Evolutionary conservation across 2,113 vertebrate species (phyloP).

Genomic region (Cochlearius cochlearius): DNA sequence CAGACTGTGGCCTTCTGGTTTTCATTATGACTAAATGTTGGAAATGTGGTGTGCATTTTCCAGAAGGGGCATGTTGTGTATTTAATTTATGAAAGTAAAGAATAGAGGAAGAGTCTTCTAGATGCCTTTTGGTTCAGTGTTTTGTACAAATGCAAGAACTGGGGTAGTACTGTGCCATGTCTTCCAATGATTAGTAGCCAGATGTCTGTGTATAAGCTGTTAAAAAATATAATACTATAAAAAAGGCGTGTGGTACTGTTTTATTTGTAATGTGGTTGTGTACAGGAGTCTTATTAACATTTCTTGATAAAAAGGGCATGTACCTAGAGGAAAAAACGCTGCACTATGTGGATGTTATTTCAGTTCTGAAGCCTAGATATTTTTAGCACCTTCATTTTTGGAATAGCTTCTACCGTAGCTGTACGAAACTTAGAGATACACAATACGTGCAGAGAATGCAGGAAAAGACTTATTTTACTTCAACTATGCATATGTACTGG

Average conservation of each 20-base stretch:
- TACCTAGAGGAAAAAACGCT: background rate
- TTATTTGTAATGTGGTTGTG: background rate
- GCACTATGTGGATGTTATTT: background rate
- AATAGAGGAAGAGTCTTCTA: background rate
- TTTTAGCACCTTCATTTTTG: slow-evolving; percentile 55
- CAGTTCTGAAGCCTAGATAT: background rate
- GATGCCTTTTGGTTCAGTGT: background rate
- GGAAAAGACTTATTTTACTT: slow-evolving; percentile 6
- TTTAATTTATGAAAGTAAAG: slow-evolving; percentile 31
- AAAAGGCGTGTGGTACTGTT: background rate
- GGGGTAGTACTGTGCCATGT: background rate
- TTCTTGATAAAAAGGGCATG: background rate
- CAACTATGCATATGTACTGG: background rate
- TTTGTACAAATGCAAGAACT: background rate
- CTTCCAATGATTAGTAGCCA: background rate
- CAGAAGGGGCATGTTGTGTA: slow-evolving; percentile 14
- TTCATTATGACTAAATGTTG: slow-evolving; percentile 47
- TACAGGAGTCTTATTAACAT: background rate
- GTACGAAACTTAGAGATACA: background rate
- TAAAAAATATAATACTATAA: background rate
- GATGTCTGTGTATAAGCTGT: background rate
- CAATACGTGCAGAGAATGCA: slow-evolving; percentile 47
- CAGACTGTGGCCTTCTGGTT: slow-evolving; percentile 57
- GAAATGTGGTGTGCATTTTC: slow-evolving; percentile 41
- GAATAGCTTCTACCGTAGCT: slow-evolving; percentile 6